Conservation (phyloP, 1,140 invertebrate species). For the Thereuonema tuberculata region DNA sequence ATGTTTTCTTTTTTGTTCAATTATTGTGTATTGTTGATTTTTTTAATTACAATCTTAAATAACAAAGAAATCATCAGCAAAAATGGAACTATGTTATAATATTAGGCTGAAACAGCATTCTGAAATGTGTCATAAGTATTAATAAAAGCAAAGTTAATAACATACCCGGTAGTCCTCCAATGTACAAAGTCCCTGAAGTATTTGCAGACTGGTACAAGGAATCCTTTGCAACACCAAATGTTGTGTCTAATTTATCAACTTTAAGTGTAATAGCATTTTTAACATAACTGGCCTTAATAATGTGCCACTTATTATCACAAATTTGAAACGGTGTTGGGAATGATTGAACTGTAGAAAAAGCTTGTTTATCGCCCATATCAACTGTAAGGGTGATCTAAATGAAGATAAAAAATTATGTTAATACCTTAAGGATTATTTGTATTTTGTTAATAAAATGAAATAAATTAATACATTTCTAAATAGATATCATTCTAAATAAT, state of each 20-base stretch:
- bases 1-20: neutral
- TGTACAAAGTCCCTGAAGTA: slow-evolving; percentile 52
- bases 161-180: slow-evolving; percentile 71
- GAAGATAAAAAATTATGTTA: slow-evolving; percentile 12
- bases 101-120: neutral
- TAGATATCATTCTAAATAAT: neutral
- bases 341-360: slow-evolving; percentile 41
- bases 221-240: slow-evolving; percentile 30
- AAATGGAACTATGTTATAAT: neutral
- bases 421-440: slow-evolving; percentile 9
- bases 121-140: too few relatives aligned
- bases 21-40: neutral
- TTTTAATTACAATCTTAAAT: neutral
- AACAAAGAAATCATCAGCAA: neutral
- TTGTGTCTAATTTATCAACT: slow-evolving; percentile 51
- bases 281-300: slow-evolving; percentile 51
- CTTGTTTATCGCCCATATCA: slow-evolving; percentile 46
- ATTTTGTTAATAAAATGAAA: neutral
- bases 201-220: slow-evolving; percentile 33
- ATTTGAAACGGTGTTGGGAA: slow-evolving; percentile 47
- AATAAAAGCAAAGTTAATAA: neutral
- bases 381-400: slow-evolving; percentile 50
- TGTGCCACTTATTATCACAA: slow-evolving; percentile 80
- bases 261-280: slow-evolving; percentile 46
- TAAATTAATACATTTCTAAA: neutral